phyloP scores from a whole-genome alignment of 2,888 invertebrate genomes.

The Nebria brevicollis region DNA sequence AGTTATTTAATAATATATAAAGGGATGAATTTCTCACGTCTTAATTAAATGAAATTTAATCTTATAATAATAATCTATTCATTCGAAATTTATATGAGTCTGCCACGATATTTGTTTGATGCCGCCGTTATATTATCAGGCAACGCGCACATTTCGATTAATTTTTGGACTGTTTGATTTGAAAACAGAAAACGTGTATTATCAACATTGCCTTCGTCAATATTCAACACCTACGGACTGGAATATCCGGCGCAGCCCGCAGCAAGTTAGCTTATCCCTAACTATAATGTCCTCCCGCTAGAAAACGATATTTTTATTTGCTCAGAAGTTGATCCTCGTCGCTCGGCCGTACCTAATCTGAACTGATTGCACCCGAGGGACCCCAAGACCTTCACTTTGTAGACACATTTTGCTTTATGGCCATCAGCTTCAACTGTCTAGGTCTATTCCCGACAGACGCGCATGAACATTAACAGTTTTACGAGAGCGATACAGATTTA shows the following conservation, averaged over 20 bases:
- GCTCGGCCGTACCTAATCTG: conserved; percentile 35
- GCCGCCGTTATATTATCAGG: too few species aligned
- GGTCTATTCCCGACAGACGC: neutral
- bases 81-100: too few species aligned
- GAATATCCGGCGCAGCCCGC: neutral
- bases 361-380: conserved; percentile 41
- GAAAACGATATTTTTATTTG: conserved; percentile 27
- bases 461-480: neutral
- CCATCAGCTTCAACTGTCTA: neutral
- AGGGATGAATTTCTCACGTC: too few species aligned
- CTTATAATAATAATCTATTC: too few species aligned
- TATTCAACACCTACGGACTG: too few species aligned
- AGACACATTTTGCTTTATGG: conserved; percentile 18
- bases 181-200: too few species aligned
- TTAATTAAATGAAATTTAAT: too few species aligned
- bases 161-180: too few species aligned
- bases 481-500: neutral
- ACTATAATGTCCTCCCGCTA: neutral
- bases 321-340: conserved; percentile 10
- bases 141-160: too few species aligned
- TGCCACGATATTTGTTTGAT: too few species aligned
- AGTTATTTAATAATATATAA: too few species aligned
- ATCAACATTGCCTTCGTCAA: too few species aligned
- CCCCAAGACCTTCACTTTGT: conserved; percentile 23
- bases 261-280: conserved; percentile 6